Conservation (phyloP, 2,888 invertebrate species). For the Xestia sexstrigata region DNA sequence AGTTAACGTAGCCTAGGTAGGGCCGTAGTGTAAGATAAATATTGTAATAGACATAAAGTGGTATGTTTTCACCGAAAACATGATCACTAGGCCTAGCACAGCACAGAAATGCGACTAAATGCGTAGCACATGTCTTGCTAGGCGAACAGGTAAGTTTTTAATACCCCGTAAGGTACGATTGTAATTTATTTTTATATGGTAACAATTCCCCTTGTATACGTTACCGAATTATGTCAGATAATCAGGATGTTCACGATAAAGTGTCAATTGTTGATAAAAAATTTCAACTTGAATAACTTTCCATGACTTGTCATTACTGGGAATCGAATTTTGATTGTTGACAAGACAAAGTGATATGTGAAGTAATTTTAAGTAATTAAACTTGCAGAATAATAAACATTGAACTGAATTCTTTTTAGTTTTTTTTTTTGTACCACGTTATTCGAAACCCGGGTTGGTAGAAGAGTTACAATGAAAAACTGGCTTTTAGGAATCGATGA, state of each 20-base stretch:
- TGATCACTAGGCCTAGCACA: not conserved
- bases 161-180: conserved; percentile 25
- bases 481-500: not conserved
- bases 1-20: not conserved
- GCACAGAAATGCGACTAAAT: conserved; percentile 5
- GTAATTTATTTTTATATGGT: conserved; percentile 61
- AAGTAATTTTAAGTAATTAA: conserved; percentile 45
- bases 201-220: conserved; percentile 33
- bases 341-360: conserved; percentile 28
- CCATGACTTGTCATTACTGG: not conserved
- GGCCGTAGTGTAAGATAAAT: conserved; percentile 31
- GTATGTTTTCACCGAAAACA: conserved; percentile 8
- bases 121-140: not conserved
- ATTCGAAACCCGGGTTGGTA: not conserved
- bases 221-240: conserved; percentile 53
- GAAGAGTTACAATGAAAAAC: not conserved
- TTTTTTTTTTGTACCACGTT: conserved; percentile 17
- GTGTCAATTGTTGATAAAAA: conserved; percentile 31
- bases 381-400: conserved; percentile 55
- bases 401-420: conserved; percentile 31
- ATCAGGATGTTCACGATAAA: conserved; percentile 22
- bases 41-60: conserved; percentile 17
- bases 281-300: conserved; percentile 4
- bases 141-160: conserved; percentile 12
- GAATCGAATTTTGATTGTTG: not conserved